Percentiles rank a stretch among this genome's conserved stretches.
phyloP scores from a whole-genome alignment of 2,113 vertebrate genomes.

The Bujurquina vittata region DNA sequence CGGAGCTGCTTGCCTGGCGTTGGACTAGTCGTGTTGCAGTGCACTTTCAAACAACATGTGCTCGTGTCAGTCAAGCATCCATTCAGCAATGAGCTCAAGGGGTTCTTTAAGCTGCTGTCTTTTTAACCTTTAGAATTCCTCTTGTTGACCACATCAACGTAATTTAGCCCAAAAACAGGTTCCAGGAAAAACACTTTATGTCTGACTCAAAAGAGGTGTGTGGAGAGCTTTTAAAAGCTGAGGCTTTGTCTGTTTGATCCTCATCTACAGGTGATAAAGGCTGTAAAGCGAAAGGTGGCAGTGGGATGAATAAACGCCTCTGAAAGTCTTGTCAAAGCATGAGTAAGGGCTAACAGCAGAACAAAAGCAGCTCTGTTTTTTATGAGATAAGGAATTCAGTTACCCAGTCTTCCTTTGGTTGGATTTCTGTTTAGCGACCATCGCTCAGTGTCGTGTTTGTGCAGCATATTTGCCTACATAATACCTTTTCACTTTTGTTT shows the following conservation, averaged over 20 bases:
- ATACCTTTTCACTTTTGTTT: constrained; percentile 7
- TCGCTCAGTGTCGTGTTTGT: constrained; percentile 17
- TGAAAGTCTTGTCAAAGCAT: constrained; percentile 10
- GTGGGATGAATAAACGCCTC: constrained; percentile 16
- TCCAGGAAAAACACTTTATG: background rate
- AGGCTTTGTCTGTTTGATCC: constrained; percentile 22
- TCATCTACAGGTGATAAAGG: background rate
- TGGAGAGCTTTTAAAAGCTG: background rate
- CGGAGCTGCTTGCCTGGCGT: background rate
- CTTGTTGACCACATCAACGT: background rate
- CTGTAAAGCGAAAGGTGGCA: background rate
- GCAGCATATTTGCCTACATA: constrained; percentile 24
- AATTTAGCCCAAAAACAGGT: background rate
- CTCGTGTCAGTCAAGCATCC: background rate
- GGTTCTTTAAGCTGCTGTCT: background rate
- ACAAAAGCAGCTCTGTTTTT: constrained; percentile 42
- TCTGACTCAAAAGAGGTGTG: background rate
- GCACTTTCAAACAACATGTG: background rate
- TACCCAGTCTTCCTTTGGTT: constrained; percentile 18
- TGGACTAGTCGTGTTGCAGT: background rate
- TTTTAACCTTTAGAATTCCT: background rate
- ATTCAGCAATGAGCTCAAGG: background rate
- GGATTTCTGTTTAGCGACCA: constrained; percentile 1
- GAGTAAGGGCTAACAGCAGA: constrained; percentile 14
- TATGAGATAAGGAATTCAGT: constrained; percentile 33